Evolutionary conservation across 2,888 invertebrate species (phyloP).

Genomic region (Drosophila infuscata): DNA sequence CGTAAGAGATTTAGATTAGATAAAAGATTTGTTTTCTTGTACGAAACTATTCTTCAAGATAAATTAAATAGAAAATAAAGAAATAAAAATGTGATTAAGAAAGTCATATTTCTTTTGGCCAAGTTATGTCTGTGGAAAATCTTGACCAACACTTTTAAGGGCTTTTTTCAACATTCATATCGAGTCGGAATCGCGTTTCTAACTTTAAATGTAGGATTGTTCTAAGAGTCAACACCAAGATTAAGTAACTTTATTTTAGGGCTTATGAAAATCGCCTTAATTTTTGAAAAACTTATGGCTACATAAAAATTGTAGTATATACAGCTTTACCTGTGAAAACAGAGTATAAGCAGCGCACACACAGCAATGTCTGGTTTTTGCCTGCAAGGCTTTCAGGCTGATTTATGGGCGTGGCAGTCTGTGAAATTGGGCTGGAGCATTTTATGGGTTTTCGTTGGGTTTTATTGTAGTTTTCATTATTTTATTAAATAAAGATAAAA

Average conservation of each 20-base stretch:
- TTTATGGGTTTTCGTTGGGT: conserved; percentile 33
- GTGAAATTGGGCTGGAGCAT: conserved; percentile 5
- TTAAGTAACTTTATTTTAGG: no score
- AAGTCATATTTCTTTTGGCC: not conserved
- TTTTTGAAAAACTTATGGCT: not conserved
- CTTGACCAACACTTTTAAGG: not conserved
- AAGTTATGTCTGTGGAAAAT: not conserved
- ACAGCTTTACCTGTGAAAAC: not conserved
- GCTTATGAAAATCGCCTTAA: not conserved
- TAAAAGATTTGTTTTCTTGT: not conserved
- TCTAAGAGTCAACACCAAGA: not conserved
- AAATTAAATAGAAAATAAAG: no score
- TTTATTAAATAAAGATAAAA: conserved; percentile 80
- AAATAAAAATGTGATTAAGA: not conserved
- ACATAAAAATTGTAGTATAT: not conserved
- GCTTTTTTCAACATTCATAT: not conserved
- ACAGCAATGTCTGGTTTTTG: not conserved
- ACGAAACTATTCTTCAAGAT: no score
- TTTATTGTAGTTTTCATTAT: conserved; percentile 69
- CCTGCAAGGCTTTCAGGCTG: conserved; percentile 19
- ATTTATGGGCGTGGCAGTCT: conserved; percentile 9
- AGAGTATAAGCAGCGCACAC: not conserved
- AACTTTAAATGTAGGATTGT: not conserved
- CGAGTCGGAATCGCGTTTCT: not conserved
- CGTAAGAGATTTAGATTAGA: not conserved